These are phyloP conservation scores for Erythrolamprus reginae DNA, from an alignment of 2,113 vertebrate species.

Conservation along the genomic window DNA sequence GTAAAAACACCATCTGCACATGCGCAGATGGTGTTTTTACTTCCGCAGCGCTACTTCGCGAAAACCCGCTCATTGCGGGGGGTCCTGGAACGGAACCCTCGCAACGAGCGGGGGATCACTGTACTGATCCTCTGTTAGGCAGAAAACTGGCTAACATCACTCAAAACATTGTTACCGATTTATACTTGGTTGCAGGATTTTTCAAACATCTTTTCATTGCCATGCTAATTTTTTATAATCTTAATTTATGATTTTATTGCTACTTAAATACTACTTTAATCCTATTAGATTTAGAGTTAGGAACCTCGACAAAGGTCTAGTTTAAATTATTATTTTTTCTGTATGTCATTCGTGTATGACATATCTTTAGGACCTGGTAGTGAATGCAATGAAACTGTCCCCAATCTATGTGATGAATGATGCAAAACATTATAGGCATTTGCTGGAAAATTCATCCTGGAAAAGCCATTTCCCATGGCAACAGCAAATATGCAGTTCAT, in stretches of 20 bases:
- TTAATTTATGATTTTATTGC: background rate
- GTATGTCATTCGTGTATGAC: background rate
- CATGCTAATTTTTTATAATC: background rate
- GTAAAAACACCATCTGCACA: too few species aligned
- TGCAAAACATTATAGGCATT: background rate
- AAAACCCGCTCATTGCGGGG: too few species aligned
- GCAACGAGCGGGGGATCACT: too few species aligned
- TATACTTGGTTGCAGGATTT: background rate
- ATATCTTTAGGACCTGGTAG: background rate
- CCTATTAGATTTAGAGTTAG: background rate
- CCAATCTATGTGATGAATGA: background rate
- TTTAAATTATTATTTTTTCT: background rate
- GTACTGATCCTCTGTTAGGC: background rate
- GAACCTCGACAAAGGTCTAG: background rate
- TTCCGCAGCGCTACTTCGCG: too few species aligned
- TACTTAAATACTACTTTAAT: background rate
- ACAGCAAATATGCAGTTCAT: background rate
- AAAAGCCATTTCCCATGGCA: background rate
- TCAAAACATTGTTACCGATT: background rate
- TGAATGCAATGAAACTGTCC: background rate
- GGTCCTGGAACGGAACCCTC: too few species aligned
- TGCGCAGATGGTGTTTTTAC: too few species aligned
- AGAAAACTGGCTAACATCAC: background rate
- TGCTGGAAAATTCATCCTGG: background rate
- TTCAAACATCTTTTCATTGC: background rate